Evolutionary conservation across 2,113 vertebrate species (phyloP).

Genomic region (Chitala chitala): DNA sequence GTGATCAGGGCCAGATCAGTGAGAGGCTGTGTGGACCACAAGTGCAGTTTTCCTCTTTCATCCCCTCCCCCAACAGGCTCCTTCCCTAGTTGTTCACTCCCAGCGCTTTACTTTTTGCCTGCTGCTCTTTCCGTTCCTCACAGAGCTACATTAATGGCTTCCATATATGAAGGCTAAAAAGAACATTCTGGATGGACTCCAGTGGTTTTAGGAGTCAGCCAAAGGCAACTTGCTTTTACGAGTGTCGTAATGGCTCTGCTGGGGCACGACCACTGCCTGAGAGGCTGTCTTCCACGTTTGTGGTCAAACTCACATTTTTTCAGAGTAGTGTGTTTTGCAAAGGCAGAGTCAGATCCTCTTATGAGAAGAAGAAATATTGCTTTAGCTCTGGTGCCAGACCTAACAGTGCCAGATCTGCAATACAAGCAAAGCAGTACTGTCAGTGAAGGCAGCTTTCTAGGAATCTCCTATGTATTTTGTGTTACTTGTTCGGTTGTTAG

Average conservation of each 20-base stretch:
- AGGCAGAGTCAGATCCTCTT: neutral
- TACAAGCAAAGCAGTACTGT: neutral
- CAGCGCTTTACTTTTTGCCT: neutral
- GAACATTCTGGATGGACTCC: neutral
- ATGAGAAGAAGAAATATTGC: neutral
- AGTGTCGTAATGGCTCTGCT: neutral
- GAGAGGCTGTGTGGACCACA: neutral
- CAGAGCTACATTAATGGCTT: neutral
- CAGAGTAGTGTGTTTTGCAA: neutral
- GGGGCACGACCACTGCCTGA: neutral
- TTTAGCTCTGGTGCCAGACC: neutral
- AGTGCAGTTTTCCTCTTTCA: neutral
- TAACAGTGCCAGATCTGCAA: neutral
- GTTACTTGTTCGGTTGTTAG: too few species aligned
- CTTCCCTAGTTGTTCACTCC: too few species aligned
- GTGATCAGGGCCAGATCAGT: neutral
- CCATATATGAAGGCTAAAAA: neutral
- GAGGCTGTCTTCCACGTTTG: neutral
- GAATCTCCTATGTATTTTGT: neutral
- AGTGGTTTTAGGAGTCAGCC: neutral
- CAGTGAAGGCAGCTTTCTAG: neutral
- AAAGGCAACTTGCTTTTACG: neutral
- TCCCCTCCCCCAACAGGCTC: neutral
- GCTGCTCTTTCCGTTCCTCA: neutral
- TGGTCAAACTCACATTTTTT: neutral